phyloP scores from a whole-genome alignment of 2,888 invertebrate genomes.

The Nebria brevicollis region DNA sequence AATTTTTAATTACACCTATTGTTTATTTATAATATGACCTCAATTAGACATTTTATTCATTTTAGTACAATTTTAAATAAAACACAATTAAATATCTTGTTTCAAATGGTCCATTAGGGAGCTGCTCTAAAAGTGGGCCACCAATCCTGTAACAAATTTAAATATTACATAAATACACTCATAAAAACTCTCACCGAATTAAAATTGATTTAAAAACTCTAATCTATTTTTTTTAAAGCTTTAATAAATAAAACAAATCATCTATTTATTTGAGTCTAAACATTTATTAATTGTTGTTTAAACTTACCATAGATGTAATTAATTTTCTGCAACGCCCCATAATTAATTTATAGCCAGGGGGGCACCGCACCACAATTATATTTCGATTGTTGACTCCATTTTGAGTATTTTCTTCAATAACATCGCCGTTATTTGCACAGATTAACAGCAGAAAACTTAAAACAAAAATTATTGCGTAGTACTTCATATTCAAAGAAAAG shows the following conservation, averaged over 20 bases:
- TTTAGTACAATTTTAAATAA: not conserved
- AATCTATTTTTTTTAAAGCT: too few species aligned
- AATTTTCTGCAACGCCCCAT: conserved; percentile 12
- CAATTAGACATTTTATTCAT: too few species aligned
- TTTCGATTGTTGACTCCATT: conserved; percentile 7
- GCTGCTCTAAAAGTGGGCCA: not conserved
- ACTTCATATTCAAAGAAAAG: not conserved
- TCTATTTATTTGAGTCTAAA: too few species aligned
- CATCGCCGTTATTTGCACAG: not conserved
- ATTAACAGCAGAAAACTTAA: conserved; percentile 11
- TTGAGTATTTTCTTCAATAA: not conserved
- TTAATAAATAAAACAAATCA: not conserved
- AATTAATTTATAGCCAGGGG: conserved; percentile 21
- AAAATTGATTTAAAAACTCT: not conserved
- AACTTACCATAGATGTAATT: not conserved
- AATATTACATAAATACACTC: not conserved
- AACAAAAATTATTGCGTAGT: not conserved
- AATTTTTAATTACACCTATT: too few species aligned
- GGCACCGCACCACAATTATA: conserved; percentile 7
- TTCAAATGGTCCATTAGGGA: not conserved
- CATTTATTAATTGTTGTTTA: not conserved
- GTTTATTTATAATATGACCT: too few species aligned
- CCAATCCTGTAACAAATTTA: not conserved
- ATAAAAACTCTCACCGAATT: not conserved
- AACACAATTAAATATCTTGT: not conserved